Evolutionary conservation across 2,888 invertebrate species (phyloP), one percentile per base, ranked within the genome.

Genomic region (Drosophila borealis): DNA sequence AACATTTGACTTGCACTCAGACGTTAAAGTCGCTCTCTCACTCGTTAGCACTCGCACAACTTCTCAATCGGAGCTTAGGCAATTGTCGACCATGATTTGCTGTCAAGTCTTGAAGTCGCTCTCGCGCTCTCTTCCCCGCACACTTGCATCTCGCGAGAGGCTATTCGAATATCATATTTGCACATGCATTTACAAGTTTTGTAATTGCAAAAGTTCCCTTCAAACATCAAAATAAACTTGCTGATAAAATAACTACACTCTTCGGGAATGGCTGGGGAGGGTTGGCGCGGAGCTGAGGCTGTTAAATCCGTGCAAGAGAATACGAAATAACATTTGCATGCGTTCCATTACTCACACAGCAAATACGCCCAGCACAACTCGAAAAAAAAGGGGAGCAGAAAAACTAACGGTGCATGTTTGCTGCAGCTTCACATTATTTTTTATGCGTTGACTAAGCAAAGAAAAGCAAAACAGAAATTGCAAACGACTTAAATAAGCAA

Each of bases 401-500:
- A 63, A 71, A 29, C 49, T 25, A 76, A 76, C 63, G 56, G 57
- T 53, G 57, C 57, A 77, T 59, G 67, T 78, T 78, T 78, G 67
- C 74, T 54, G 81, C 81, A 81, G 78, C 70, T 73, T 61, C 62
- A 61, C 75, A 78, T 81, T 81, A 81, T 84, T 83, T 86, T 87
- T 83, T 81, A 84, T 81, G 87, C 81, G 84, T 87, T 78, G 67
- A 56, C 81, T 84, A 71, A 74, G 81, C 80, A 87, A 83, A 80
- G 85, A 80, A 68, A 87, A 83, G 86, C 82, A 81, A 70, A 81
- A 74, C 83, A 72, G 75, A 80, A 76, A 83, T 81, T 83, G 82
- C 87, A 83, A 83, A 86, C 74, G 87, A 83, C 82, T 83, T 86
- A 86, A 83, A 83, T 81, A 83, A 86, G 81, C 77, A 86, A 86